Percentiles rank a stretch among this genome's conserved stretches.
phyloP scores from a whole-genome alignment of 2,797 vertebrate species.

The Anas acuta region DNA sequence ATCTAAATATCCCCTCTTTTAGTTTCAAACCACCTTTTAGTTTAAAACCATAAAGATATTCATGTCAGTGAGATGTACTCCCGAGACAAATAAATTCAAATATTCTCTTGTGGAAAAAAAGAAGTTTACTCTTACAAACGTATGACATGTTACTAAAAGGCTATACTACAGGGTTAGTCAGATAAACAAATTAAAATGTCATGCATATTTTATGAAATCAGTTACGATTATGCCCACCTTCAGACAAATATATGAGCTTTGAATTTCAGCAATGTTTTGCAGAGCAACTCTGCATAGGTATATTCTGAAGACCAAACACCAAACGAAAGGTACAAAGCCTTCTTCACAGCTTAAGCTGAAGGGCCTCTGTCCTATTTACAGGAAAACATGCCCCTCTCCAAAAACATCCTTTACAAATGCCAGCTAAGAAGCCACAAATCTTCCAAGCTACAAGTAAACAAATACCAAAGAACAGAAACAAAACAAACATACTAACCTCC shows the following conservation, averaged over 20 bases:
- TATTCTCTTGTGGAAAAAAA: background rate
- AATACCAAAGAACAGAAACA: slow-evolving; percentile 1
- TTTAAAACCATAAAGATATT: background rate
- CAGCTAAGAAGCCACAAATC: background rate
- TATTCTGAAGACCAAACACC: background rate
- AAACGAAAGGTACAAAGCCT: background rate
- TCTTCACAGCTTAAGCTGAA: background rate
- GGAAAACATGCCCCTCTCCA: background rate
- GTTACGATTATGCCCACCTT: background rate
- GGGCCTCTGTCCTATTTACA: background rate
- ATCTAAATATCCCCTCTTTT: no score
- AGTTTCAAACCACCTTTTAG: no score
- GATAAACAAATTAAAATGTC: background rate
- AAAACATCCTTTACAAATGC: background rate
- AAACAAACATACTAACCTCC: background rate
- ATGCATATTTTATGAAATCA: background rate
- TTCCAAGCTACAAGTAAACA: background rate
- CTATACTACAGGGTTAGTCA: background rate
- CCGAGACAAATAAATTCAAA: background rate
- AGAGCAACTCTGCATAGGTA: background rate
- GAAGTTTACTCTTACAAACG: background rate
- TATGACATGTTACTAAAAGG: background rate
- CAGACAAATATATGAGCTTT: background rate
- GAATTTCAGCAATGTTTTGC: background rate
- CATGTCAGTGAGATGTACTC: background rate